Conservation (phyloP, 2,888 invertebrate genomes). For the Empis livida region DNA sequence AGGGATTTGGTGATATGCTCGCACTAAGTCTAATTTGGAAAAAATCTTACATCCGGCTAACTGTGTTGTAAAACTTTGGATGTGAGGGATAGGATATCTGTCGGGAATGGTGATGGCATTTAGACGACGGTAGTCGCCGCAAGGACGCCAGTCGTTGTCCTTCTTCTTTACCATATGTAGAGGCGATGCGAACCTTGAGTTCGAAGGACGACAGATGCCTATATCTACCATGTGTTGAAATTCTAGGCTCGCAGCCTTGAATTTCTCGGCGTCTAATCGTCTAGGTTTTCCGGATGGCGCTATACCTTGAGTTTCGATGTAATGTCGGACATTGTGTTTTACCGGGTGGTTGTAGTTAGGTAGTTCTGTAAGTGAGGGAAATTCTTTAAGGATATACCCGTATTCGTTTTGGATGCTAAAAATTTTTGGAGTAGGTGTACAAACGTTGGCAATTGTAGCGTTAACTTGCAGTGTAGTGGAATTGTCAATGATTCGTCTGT, state of each 20-base stretch:
- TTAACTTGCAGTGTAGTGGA: too few species aligned
- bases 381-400: too few species aligned
- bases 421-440: too few species aligned
- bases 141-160: conserved; percentile 1
- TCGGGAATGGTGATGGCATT: neutral
- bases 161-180: neutral
- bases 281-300: conserved; percentile 8
- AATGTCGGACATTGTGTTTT: too few species aligned
- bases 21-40: conserved; percentile 14
- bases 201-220: too few species aligned
- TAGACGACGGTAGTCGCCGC: neutral
- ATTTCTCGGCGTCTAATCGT: conserved; percentile 2
- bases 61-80: neutral
- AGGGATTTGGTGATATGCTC: conserved; percentile 16
- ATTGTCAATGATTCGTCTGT: too few species aligned
- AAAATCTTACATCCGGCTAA: conserved; percentile 14
- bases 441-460: too few species aligned
- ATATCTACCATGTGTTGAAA: too few species aligned
- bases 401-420: conserved; percentile 9
- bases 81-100: neutral
- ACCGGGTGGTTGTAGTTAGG: too few species aligned
- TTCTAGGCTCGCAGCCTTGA: conserved; percentile 6
- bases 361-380: too few species aligned
- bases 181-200: too few species aligned
- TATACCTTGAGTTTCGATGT: conserved; percentile 7